Percentiles rank a stretch among this genome's conserved stretches.
phyloP scores from a whole-genome alignment of 2,888 invertebrate species.

The Hetaerina titia region DNA sequence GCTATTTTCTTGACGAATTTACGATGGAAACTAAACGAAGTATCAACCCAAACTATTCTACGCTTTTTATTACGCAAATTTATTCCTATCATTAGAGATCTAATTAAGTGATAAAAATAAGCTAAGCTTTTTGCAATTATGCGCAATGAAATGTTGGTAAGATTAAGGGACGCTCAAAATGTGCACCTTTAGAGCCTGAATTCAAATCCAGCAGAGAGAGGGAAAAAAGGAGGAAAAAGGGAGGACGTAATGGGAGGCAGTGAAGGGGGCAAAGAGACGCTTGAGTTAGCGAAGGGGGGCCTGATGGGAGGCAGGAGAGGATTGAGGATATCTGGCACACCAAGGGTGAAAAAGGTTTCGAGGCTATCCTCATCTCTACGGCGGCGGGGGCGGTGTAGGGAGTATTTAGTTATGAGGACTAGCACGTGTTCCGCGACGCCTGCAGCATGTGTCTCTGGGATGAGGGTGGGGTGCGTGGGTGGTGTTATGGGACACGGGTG shows the following conservation, averaged over 20 bases:
- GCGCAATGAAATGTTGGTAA: no score
- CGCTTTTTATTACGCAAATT: no score
- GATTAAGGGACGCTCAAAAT: no score
- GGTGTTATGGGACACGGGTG: constrained; percentile 33
- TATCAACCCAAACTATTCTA: no score
- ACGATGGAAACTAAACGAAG: no score
- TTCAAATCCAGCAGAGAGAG: not conserved
- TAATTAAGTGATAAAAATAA: no score
- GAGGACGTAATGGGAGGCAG: not conserved
- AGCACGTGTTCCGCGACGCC: constrained; percentile 56
- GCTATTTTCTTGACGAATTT: no score
- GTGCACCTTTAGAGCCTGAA: no score
- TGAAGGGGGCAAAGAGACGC: not conserved
- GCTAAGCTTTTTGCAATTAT: no score
- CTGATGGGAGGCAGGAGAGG: not conserved
- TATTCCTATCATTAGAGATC: no score
- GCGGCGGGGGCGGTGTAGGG: not conserved
- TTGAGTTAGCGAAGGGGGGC: not conserved
- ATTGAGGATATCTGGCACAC: constrained; percentile 21
- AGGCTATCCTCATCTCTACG: constrained; percentile 28
- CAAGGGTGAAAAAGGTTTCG: not conserved
- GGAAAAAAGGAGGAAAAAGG: not conserved
- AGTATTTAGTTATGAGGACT: constrained; percentile 55
- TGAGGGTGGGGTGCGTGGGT: not conserved
- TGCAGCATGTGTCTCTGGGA: constrained; percentile 2